Evolutionary conservation across 2,888 invertebrate species (phyloP).

Genomic region (Arrhopalites spinosus): DNA sequence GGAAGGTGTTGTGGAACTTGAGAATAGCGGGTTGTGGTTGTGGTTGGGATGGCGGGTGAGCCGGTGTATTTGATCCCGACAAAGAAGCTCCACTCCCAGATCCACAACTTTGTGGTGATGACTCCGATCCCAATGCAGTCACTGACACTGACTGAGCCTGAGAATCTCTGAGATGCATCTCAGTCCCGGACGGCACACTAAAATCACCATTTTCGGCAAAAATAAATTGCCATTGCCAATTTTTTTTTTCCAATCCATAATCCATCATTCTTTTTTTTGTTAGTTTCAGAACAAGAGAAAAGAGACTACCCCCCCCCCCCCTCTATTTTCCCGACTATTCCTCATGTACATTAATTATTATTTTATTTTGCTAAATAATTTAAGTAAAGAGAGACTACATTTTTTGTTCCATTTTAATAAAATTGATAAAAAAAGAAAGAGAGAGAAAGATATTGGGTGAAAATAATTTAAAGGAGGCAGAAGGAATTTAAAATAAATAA

Average conservation of each 20-base stretch:
- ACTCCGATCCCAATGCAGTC: slow-evolving; percentile 35
- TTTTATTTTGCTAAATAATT: too few relatives aligned
- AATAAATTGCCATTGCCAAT: slow-evolving; percentile 37
- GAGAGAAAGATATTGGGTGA: not conserved
- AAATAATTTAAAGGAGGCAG: too few relatives aligned
- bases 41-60: slow-evolving; percentile 70
- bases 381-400: too few relatives aligned
- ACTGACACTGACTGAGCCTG: slow-evolving; percentile 34
- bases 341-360: not conserved
- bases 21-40: slow-evolving; percentile 77
- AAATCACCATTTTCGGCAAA: slow-evolving; percentile 38
- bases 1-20: slow-evolving; percentile 92
- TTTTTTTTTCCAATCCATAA: slow-evolving; percentile 25
- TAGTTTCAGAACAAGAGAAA: slow-evolving; percentile 10
- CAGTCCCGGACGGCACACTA: slow-evolving; percentile 40
- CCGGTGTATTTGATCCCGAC: slow-evolving; percentile 44
- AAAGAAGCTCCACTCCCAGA: slow-evolving; percentile 48
- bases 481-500: too few relatives aligned
- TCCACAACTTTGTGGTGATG: slow-evolving; percentile 51
- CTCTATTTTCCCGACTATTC: not conserved
- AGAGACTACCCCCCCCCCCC: not conserved
- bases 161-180: slow-evolving; percentile 37
- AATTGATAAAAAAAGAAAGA: not conserved
- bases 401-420: too few relatives aligned
- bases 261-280: slow-evolving; percentile 8